A percentile compares a stretch with the other conserved stretches of the same genome.
phyloP scores from a whole-genome alignment of 2,113 vertebrate species.

The Numida meleagris region DNA sequence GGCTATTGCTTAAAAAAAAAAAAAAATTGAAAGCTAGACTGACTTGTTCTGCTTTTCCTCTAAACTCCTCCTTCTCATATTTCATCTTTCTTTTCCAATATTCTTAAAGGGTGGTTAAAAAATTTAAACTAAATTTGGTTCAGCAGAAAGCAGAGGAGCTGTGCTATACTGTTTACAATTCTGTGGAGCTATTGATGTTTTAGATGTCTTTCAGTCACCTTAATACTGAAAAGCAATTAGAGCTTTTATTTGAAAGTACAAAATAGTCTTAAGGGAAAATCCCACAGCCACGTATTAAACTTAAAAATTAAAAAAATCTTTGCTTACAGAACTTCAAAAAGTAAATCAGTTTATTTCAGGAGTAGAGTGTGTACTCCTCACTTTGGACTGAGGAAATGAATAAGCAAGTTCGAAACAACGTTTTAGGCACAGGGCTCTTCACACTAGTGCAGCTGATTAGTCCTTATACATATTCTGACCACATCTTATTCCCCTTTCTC shows the following conservation, averaged over 20 bases:
- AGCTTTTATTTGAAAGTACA: neutral
- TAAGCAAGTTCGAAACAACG: neutral
- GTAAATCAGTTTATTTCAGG: neutral
- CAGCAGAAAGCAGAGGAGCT: neutral
- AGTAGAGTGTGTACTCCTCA: neutral
- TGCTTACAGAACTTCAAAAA: neutral
- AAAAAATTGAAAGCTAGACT: neutral
- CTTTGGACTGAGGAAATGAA: neutral
- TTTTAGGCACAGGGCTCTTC: neutral
- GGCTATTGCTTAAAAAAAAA: neutral
- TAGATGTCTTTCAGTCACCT: neutral
- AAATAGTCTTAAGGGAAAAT: neutral
- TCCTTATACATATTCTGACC: neutral
- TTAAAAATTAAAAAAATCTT: neutral
- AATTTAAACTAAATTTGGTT: neutral
- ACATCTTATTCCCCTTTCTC: neutral
- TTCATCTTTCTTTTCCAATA: neutral
- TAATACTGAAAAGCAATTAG: neutral
- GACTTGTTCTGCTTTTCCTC: neutral
- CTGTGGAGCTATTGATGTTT: neutral
- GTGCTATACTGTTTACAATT: neutral
- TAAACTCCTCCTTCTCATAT: neutral
- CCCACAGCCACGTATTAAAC: fast-evolving
- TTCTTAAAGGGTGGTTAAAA: neutral
- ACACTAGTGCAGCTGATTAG: neutral